Base-by-base conservation (phyloP, 92 coral and sea anemone genomes). In the Desmophyllum pertusum region DNA sequence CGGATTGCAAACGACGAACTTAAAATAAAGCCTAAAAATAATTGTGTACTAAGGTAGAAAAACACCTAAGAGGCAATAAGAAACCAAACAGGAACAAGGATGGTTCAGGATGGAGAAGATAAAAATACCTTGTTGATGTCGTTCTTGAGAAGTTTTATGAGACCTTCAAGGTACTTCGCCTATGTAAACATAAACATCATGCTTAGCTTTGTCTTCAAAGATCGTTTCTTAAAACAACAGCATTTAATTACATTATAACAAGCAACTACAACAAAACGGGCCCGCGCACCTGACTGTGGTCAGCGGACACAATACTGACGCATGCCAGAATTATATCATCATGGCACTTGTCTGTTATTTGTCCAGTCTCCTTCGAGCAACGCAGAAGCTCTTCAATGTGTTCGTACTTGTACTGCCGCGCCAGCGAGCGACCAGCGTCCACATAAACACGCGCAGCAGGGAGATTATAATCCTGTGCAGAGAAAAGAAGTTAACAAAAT, bases 291-390 rank as follows among this genome's bases (percentile, higher is more conserved):
- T 95, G 96, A 76, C 81, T 95, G 33, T 92, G 93, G 87, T 96
- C 99, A 63, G 93, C 83, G 69, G 97, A 88, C 23, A 94, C 83
- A 31, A 92, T 92, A 36, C 94, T 90, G 77, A 96, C 97, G 78
- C 98, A 90, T 61, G 92, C 94, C 21, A 96, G 91, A 57, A 96
- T 91, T 83, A 97, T 93, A 30, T 92, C 96, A 81, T 97, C 99
- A 52, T 94, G 94, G 50, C 95, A 95, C 87, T 86, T 92, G 57
- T 94, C 97, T 31, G 84, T 93, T 50, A 97, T 93, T 79, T 92
- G 92, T 17, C 99, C 93, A 27, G 98, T 88, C 70, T 97, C 98
- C 30, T 87, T 89, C 29, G 93, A 97, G 76, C 93, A 92, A 21
- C 93, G 86, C 76, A 94, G 81, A 41, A 97, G 81, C 70, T 92